Conservation (phyloP, 2,113 vertebrate genomes). For the Mixornis gularis region DNA sequence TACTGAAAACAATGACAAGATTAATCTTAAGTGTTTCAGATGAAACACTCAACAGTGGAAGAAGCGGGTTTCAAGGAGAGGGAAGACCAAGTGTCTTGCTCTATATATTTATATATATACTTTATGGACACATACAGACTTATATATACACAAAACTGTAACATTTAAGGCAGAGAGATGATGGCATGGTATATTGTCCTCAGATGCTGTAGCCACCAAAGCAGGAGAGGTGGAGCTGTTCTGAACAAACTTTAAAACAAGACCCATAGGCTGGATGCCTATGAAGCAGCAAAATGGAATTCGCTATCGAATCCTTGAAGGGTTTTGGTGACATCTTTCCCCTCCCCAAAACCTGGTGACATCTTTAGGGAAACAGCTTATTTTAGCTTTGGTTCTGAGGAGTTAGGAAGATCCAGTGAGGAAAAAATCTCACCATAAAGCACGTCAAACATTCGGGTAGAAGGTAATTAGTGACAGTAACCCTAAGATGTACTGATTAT, state of each 20-base stretch:
- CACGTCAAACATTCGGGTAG: neutral
- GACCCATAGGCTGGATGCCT: neutral
- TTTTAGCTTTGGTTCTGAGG: neutral
- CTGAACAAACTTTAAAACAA: neutral
- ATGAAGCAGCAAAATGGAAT: neutral
- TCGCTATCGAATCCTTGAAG: rapidly evolving
- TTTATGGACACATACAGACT: neutral
- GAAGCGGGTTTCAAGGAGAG: neutral
- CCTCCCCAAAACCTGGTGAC: neutral
- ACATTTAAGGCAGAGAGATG: neutral
- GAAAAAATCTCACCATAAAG: neutral
- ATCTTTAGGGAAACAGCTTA: neutral
- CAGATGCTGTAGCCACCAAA: neutral
- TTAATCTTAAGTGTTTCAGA: neutral
- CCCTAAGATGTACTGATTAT: rapidly evolving
- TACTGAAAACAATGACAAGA: neutral
- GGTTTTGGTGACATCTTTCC: neutral
- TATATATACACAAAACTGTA: neutral
- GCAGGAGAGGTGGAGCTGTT: neutral
- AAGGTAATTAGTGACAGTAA: neutral
- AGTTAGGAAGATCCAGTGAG: neutral
- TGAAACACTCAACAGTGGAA: neutral
- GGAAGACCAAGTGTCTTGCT: neutral
- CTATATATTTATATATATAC: neutral
- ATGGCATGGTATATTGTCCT: neutral